These are phyloP conservation scores for Gavia stellata DNA, from an alignment of 2,113 vertebrate species.

Conservation along the genomic window DNA sequence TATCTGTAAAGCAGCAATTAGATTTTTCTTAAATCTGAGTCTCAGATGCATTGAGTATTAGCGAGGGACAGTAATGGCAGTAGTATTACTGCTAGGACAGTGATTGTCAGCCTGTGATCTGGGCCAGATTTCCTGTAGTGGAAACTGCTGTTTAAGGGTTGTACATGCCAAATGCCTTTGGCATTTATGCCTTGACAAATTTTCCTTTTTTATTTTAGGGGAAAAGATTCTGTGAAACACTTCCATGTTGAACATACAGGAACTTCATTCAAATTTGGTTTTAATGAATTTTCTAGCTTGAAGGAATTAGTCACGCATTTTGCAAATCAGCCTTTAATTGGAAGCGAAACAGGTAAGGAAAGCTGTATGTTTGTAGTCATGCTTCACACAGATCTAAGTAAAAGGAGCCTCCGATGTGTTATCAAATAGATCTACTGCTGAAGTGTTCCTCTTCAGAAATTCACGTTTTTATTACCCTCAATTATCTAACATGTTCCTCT, in stretches of 20 bases:
- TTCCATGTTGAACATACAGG: constrained; percentile 84
- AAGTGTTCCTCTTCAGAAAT: not conserved
- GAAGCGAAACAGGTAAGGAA: constrained; percentile 89
- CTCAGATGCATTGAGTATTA: not conserved
- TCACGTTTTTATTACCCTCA: not conserved
- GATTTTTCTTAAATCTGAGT: not conserved
- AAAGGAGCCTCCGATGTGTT: not conserved
- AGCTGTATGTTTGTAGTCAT: not conserved
- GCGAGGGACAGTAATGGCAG: not conserved
- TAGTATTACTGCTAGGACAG: not conserved
- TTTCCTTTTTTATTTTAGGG: constrained; percentile 69
- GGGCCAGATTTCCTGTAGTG: not conserved
- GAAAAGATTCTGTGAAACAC: constrained; percentile 95
- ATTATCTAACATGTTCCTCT: not conserved
- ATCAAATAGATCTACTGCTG: not conserved
- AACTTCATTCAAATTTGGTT: constrained; percentile 84
- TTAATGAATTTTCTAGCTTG: constrained; percentile 85
- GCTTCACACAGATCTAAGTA: not conserved
- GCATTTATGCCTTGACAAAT: not conserved
- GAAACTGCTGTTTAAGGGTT: not conserved
- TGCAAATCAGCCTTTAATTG: constrained; percentile 93
- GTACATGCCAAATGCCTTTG: not conserved
- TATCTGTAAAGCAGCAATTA: not conserved
- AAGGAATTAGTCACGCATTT: constrained; percentile 90
- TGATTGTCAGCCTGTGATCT: not conserved